Evolutionary conservation across 2,113 vertebrate genomes (phyloP).

Genomic region (zebrafish (Danio rerio)): GRCz12tu NC_133198.1:25809501-25810000

Average conservation of each 20-base stretch:
- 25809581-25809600: constrained; percentile 67
- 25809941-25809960: constrained; percentile 34
- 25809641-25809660: constrained; percentile 36
- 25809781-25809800: not conserved
- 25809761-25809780: constrained; percentile 1
- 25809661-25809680: constrained; percentile 8
- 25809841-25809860: constrained; percentile 16
- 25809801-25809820: constrained; percentile 14
- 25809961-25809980: constrained; percentile 49
- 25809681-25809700: constrained; percentile 50
- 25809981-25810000: constrained; percentile 33
- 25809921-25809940: constrained; percentile 34
- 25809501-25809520: constrained; percentile 67
- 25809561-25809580: constrained; percentile 72
- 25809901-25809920: constrained; percentile 25
- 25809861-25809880: constrained; percentile 20
- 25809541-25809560: constrained; percentile 81
- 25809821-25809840: constrained; percentile 37
- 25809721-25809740: constrained; percentile 50
- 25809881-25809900: constrained; percentile 42
- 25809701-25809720: constrained; percentile 31
- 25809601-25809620: constrained; percentile 68
- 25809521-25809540: constrained; percentile 76
- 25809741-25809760: constrained; percentile 47
- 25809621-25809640: constrained; percentile 19